Evolutionary conservation across 2,888 invertebrate species (phyloP).

Genomic region (Gerris lacustris): DNA sequence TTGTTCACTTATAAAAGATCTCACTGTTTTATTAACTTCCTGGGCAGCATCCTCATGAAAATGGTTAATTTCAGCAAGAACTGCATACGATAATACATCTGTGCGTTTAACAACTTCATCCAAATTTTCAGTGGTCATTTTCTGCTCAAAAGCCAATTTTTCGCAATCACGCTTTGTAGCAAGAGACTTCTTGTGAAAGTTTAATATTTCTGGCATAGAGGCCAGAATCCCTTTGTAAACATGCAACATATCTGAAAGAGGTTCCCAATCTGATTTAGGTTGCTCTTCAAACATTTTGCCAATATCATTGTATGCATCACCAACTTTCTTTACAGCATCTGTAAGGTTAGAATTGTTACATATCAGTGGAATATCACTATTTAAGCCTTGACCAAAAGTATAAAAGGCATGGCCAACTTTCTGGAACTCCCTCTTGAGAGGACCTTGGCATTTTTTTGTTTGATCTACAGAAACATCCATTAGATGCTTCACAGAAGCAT

Average conservation of each 20-base stretch:
- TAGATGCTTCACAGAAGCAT: conserved; percentile 72
- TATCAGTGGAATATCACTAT: conserved; percentile 38
- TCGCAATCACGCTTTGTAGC: conserved; percentile 84
- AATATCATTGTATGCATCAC: conserved; percentile 78
- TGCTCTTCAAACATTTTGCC: conserved; percentile 83
- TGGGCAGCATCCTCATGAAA: conserved; percentile 76
- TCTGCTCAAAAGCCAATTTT: conserved; percentile 62
- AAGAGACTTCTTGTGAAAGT: conserved; percentile 74
- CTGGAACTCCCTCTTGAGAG: conserved; percentile 80
- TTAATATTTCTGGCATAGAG: conserved; percentile 79
- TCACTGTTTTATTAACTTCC: conserved; percentile 76
- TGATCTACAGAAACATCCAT: conserved; percentile 71
- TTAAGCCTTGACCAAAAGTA: conserved; percentile 69
- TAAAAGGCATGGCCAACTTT: conserved; percentile 80
- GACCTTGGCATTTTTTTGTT: conserved; percentile 71
- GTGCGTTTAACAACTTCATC: conserved; percentile 70
- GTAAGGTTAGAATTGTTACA: conserved; percentile 38
- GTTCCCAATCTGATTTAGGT: conserved; percentile 79
- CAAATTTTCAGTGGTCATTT: conserved; percentile 68
- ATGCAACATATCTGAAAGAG: conserved; percentile 78
- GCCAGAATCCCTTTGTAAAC: conserved; percentile 87
- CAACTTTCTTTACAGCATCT: conserved; percentile 52
- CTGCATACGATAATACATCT: conserved; percentile 82
- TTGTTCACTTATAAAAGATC: conserved; percentile 74
- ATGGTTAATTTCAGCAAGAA: conserved; percentile 88